Percentiles rank a stretch among this genome's conserved stretches.
These are phyloP conservation scores for Meda fulgida DNA, from an alignment of 2,797 vertebrate genomes.

Conservation along the genomic window DNA sequence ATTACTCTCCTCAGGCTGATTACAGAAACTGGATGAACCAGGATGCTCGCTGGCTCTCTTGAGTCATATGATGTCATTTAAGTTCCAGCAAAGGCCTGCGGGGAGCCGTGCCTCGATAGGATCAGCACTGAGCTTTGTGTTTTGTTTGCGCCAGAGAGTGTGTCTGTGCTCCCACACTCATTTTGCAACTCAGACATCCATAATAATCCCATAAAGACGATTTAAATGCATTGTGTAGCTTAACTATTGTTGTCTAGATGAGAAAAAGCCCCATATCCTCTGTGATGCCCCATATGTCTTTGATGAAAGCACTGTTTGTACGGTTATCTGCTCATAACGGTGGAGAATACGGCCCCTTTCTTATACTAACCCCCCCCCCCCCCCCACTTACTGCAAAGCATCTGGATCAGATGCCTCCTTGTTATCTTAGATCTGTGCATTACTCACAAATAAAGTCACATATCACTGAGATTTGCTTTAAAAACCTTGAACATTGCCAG, in stretches of 20 bases:
- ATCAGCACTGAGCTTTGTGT: conserved; percentile 16
- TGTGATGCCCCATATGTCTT: conserved; percentile 41
- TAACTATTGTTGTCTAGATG: conserved; percentile 37
- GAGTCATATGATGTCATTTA: conserved; percentile 49
- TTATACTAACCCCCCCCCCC: conserved; percentile 65
- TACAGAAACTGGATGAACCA: conserved; percentile 43
- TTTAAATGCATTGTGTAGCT: conserved; percentile 31
- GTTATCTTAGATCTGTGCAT: conserved; percentile 68
- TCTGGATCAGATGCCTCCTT: conserved; percentile 50
- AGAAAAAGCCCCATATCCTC: conserved; percentile 27
- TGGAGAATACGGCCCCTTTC: conserved; percentile 44
- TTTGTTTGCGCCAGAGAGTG: conserved; percentile 41
- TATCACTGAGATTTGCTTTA: conserved; percentile 63
- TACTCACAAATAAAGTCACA: conserved; percentile 70
- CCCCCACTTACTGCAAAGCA: conserved; percentile 62
- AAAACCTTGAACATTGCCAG: conserved; percentile 59
- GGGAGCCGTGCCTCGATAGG: conserved; percentile 37
- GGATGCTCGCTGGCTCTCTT: conserved; percentile 23
- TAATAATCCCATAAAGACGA: conserved; percentile 49
- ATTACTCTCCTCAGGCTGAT: not conserved
- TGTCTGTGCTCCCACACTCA: not conserved
- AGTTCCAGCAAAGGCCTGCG: conserved; percentile 35
- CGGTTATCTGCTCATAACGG: conserved; percentile 53
- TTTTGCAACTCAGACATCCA: conserved; percentile 34
- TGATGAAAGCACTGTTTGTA: conserved; percentile 44